Conservation (phyloP, 1,140 invertebrate genomes). For the Ganaspis sp. region DNA sequence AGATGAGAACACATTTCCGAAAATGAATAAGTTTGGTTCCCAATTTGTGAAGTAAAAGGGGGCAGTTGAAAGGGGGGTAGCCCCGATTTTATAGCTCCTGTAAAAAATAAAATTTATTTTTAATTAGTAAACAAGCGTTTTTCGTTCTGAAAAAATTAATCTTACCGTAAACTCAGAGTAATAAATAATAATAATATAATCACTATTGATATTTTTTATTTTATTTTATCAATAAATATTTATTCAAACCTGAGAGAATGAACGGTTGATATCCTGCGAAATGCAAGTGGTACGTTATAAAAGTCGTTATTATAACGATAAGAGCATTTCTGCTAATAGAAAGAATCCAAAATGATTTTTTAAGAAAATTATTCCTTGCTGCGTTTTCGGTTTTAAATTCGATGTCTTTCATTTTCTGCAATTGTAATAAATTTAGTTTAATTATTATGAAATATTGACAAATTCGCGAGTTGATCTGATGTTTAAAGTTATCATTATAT, state of each 20-base stretch:
- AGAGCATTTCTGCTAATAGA: conserved; percentile 88
- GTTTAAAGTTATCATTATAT: too few relatives aligned
- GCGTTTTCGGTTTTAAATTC: conserved; percentile 66
- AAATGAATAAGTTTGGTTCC: conserved; percentile 79
- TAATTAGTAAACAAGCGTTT: not conserved
- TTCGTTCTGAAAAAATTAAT: too few relatives aligned
- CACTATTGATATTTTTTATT: too few relatives aligned
- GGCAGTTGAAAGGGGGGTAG: conserved; percentile 78
- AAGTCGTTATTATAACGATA: conserved; percentile 81
- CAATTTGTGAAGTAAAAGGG: conserved; percentile 75
- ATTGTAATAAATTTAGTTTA: conserved; percentile 51
- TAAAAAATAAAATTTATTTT: conserved; percentile 44
- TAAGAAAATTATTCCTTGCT: conserved; percentile 58
- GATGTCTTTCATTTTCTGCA: conserved; percentile 83
- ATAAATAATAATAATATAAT: too few relatives aligned
- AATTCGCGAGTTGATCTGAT: too few relatives aligned
- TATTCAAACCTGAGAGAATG: conserved; percentile 76
- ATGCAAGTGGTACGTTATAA: conserved; percentile 76
- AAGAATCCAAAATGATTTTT: conserved; percentile 82
- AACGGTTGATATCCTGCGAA: conserved; percentile 70
- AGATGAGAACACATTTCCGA: conserved; percentile 80
- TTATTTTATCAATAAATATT: too few relatives aligned
- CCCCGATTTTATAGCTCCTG: conserved; percentile 80
- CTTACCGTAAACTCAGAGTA: too few relatives aligned
- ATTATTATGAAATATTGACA: too few relatives aligned